Conservation (phyloP, 2,888 invertebrate genomes). For the Gerris lacustris region DNA sequence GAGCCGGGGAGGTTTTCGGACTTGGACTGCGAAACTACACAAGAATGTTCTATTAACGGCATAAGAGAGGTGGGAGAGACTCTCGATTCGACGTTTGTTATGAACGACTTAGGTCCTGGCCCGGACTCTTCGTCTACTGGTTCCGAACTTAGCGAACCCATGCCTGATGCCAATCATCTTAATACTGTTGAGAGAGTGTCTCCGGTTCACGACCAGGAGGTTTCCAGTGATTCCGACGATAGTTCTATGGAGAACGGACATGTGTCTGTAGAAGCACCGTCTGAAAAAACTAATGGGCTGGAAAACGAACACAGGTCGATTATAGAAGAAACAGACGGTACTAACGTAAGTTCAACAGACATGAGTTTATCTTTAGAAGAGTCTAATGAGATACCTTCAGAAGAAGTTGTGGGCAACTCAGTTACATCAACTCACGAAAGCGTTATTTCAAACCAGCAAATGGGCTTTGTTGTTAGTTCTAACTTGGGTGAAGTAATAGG, state of each 20-base stretch:
- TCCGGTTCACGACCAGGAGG: neutral
- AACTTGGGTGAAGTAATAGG: neutral
- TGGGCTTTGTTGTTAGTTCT: neutral
- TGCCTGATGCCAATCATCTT: neutral
- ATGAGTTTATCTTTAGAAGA: slow-evolving; percentile 2
- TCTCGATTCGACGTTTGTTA: slow-evolving; percentile 20
- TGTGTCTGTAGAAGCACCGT: neutral
- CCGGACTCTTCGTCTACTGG: neutral
- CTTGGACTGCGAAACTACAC: slow-evolving; percentile 22
- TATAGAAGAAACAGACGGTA: neutral
- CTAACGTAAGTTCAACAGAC: slow-evolving; percentile 5
- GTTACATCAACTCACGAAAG: neutral
- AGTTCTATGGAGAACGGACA: neutral
- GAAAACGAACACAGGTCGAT: neutral
- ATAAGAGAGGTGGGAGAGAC: slow-evolving; percentile 24
- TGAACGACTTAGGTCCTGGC: slow-evolving; percentile 21
- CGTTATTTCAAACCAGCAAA: neutral
- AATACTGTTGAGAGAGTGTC: neutral
- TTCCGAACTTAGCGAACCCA: neutral
- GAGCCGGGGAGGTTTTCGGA: slow-evolving; percentile 37
- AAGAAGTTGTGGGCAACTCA: neutral
- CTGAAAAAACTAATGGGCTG: neutral
- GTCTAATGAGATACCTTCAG: neutral
- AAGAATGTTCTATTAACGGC: slow-evolving; percentile 27
- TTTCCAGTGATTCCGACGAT: neutral